Evolutionary conservation across 2,888 invertebrate genomes (phyloP), one percentile per base, ranked within the genome.

Genomic region (Julus scanicus): DNA sequence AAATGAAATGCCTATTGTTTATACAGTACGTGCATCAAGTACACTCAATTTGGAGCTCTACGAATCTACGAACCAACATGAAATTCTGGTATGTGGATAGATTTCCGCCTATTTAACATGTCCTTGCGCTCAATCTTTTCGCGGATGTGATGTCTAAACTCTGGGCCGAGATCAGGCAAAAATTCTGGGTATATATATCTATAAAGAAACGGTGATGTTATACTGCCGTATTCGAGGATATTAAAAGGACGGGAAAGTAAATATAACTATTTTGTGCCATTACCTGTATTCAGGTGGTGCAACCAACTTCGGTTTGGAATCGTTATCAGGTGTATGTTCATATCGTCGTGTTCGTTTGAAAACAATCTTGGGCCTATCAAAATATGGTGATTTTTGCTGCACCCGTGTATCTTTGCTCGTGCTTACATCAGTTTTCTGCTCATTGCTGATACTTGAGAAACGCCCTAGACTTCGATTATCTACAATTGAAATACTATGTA

Each of bases 51-150:
- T 17, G 57, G 57, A 29, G 29, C 5, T 63, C 8, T 63, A 5
- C 2, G 3, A 5, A n/a, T 2, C 8, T 20, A 84, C 95, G 92
- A 92, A 96, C 97, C 99, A 91, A 99, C 98, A 94, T 99, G 99
- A 93, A 99, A 99, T 92, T 99, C 99, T 0, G 99, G 99, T 90
- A 99, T 96, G 91, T 97, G 96, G 89, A 99, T 94, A 89, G 95
- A 94, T 87, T 93, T 93, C 90, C 98, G 94, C 89, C 99, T 94
- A 89, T 95, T 95, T 49, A 99, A 91, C 99, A 99, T 99, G 92
- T 99, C 99, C 89, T 94, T 93, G 89, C 99, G 94, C 91, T 99
- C 99, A 20, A 99, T 92, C 92, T 95, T 96, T 92, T 99, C 99
- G 88, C 96, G 93, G 0, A 98, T 92, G 13, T 93, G 91, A 92